Conservation (phyloP, 2,113 vertebrate genomes). For the Chauna torquata region DNA sequence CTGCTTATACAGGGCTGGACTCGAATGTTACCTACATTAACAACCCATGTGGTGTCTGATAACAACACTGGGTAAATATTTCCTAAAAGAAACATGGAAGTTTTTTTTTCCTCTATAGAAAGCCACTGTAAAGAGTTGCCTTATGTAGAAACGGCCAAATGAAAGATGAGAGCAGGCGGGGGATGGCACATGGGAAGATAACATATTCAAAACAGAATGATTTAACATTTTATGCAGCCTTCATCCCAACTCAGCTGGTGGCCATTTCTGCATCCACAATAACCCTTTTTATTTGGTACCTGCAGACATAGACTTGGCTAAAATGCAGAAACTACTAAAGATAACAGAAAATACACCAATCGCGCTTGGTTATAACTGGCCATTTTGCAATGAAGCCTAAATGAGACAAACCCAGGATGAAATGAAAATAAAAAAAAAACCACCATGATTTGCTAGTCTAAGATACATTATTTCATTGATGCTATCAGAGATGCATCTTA, state of each 20-base stretch:
- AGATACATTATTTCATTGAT: neutral
- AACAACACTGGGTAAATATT: neutral
- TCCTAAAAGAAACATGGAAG: neutral
- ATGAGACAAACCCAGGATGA: neutral
- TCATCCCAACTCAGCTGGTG: neutral
- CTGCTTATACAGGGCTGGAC: neutral
- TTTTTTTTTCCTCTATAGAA: neutral
- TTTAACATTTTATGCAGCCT: neutral
- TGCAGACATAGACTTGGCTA: too few species aligned
- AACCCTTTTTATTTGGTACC: conserved; percentile 45
- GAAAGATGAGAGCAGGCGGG: neutral
- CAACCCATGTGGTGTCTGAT: neutral
- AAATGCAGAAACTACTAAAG: too few species aligned
- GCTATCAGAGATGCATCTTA: neutral
- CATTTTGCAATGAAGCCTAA: neutral
- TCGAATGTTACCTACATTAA: neutral
- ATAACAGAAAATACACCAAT: conserved; percentile 44
- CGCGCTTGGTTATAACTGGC: neutral
- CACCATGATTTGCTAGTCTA: neutral
- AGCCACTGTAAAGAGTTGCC: neutral
- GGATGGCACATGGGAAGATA: neutral
- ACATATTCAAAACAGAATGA: neutral
- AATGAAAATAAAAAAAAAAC: neutral
- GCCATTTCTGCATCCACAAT: conserved; percentile 9
- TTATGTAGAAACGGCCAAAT: neutral